Evolutionary conservation across 2,797 vertebrate genomes (phyloP), one percentile per base, ranked within the genome.

Genomic region (Pteronotus mesoamericanus): DNA sequence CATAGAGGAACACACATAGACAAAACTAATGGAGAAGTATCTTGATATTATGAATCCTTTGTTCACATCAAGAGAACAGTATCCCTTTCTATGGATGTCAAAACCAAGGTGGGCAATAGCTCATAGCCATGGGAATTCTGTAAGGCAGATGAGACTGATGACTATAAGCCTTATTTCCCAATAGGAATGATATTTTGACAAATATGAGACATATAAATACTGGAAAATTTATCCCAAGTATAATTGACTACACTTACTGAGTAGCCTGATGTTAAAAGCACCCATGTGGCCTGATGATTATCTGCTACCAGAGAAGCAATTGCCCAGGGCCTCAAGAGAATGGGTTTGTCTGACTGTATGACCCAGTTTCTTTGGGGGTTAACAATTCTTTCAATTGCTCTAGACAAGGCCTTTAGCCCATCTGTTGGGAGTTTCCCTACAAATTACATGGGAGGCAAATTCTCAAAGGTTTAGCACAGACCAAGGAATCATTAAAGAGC

Each of bases 311-410:
- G 59, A 78, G 34, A 84, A 80, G 77, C 22, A 89, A 53, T 5
- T 85, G 66, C 87, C 75, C 66, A 86, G 19, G 68, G n/a, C 48
- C 89, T 84, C 79, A 44, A 75, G 57, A 93, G 75, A 93, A 91
- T 64, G 53, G 7, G n/a, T 79, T 82, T 86, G 14, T 80, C 69
- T 82, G 71, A 94, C 68, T 71, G 79, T 21, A 69, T 93, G 93
- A 82, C 95, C 83, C 11, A 15, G 42, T 72, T 95, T 95, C 48
- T 71, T 75, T 84, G 72, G 55, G 77, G 42, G n/a, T 66, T 97
- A 95, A 94, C 59, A 95, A 64, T n/a, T 91, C 55, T 89, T 91
- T 84, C 91, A 75, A 84, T 78, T 80, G 80, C 66, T 95, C 66
- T 95, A 90, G 12, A 78, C 66, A 89, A 97, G 71, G 37, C 48